These are phyloP conservation scores for Theodoxus fluviatilis DNA, from an alignment of 2,888 invertebrate species.

Conservation along the genomic window DNA sequence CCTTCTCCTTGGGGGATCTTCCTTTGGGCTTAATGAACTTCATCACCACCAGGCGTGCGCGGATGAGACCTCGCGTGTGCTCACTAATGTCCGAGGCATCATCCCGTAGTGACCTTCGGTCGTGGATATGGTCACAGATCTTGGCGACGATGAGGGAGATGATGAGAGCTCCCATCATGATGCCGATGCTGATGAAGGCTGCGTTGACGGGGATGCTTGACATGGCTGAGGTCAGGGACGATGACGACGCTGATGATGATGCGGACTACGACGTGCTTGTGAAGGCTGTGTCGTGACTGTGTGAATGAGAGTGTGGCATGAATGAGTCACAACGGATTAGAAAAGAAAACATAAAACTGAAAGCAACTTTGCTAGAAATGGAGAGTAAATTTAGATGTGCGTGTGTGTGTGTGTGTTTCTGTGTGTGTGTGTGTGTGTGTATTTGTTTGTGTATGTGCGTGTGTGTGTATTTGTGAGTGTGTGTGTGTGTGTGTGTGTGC, in stretches of 20 bases:
- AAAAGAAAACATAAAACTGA: neutral
- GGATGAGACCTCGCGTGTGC: constrained; percentile 41
- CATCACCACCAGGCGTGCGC: constrained; percentile 38
- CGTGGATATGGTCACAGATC: constrained; percentile 45
- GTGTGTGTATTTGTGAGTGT: neutral
- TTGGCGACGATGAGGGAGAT: constrained; percentile 48
- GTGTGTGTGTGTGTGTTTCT: constrained; percentile 8
- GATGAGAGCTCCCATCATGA: constrained; percentile 41
- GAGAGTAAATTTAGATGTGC: neutral
- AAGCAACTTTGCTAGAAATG: neutral
- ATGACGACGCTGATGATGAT: neutral
- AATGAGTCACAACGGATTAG: neutral
- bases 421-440: constrained; percentile 13
- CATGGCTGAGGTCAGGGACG: no score
- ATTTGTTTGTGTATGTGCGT: neutral
- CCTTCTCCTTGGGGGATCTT: neutral
- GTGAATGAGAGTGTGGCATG: neutral
- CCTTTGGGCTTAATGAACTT: constrained; percentile 32
- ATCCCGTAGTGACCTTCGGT: constrained; percentile 41
- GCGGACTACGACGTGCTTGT: neutral
- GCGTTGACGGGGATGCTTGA: no score
- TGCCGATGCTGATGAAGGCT: constrained; percentile 33
- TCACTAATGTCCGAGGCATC: constrained; percentile 52
- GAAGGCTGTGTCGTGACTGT: neutral
- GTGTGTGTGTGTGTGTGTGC: neutral